Percentiles rank a stretch among this genome's conserved stretches.
These are phyloP conservation scores for Phrynocephalus guinanensis DNA, from an alignment of 2,797 vertebrate species.

Conservation along the genomic window DNA sequence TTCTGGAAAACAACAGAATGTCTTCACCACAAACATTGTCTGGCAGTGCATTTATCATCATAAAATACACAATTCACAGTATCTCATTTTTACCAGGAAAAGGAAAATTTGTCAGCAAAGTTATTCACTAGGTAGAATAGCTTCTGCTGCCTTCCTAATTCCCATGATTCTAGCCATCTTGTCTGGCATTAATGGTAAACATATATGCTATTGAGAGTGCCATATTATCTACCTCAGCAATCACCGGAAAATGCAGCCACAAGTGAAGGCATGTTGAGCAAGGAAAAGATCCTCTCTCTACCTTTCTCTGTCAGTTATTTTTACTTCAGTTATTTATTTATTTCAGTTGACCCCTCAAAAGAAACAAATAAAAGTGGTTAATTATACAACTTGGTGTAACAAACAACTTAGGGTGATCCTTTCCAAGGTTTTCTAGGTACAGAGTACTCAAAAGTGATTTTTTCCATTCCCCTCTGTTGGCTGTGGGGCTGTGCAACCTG, in stretches of 20 bases:
- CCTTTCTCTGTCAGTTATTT: not conserved
- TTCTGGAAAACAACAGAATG: not conserved
- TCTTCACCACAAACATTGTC: constrained; percentile 5
- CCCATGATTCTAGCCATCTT: not conserved
- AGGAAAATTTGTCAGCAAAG: constrained; percentile 45
- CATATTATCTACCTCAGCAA: not conserved
- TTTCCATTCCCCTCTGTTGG: too few species aligned
- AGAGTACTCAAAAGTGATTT: too few species aligned
- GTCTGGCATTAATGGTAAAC: not conserved
- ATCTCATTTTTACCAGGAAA: constrained; percentile 41
- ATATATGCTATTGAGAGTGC: not conserved
- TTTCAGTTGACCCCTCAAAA: not conserved
- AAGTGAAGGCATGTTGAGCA: not conserved
- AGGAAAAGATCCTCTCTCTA: not conserved
- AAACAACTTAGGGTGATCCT: too few species aligned
- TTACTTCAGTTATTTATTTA: not conserved
- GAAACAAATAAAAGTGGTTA: too few species aligned
- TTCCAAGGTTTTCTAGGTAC: too few species aligned
- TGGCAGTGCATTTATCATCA: not conserved
- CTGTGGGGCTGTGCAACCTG: too few species aligned
- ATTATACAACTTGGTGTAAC: too few species aligned
- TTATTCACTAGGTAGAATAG: constrained; percentile 26
- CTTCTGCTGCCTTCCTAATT: not conserved
- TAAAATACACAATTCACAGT: constrained; percentile 12
- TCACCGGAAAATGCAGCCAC: not conserved